phyloP scores from a whole-genome alignment of 2,888 invertebrate species.

The Ryuthela nishihirai region DNA sequence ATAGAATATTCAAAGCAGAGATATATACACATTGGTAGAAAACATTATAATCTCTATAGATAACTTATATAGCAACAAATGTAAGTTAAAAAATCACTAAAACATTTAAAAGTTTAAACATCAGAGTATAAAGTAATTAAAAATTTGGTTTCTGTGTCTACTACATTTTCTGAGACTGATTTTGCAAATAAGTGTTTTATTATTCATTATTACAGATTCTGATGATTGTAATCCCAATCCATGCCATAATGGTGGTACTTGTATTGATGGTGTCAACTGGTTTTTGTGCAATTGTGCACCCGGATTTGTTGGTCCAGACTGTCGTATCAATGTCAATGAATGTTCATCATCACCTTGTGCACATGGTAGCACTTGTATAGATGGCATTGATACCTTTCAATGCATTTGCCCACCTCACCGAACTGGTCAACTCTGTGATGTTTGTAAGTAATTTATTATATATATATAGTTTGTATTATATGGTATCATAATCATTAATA shows the following conservation, averaged over 20 bases:
- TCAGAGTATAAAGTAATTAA: no score
- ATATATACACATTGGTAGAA: no score
- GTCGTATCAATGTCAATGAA: constrained; percentile 72
- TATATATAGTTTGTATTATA: no score
- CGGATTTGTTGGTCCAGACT: constrained; percentile 70
- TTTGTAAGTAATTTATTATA: constrained; percentile 17
- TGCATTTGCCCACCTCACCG: constrained; percentile 69
- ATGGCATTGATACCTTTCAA: constrained; percentile 61
- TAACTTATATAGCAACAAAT: no score
- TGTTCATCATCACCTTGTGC: constrained; percentile 74
- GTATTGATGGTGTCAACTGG: constrained; percentile 82
- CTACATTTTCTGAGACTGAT: no score
- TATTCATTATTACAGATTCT: constrained; percentile 55
- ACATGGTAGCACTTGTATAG: constrained; percentile 72
- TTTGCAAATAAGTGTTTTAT: no score
- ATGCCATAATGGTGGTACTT: constrained; percentile 84
- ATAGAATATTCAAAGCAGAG: no score
- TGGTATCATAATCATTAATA: no score
- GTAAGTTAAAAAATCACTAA: no score
- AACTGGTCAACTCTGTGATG: constrained; percentile 66
- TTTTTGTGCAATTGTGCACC: constrained; percentile 79
- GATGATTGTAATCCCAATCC: constrained; percentile 70
- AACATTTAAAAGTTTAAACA: no score
- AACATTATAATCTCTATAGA: no score
- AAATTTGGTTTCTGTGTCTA: no score